phyloP scores from a whole-genome alignment of 2,797 vertebrate genomes.

The Micromesistius poutassou region DNA sequence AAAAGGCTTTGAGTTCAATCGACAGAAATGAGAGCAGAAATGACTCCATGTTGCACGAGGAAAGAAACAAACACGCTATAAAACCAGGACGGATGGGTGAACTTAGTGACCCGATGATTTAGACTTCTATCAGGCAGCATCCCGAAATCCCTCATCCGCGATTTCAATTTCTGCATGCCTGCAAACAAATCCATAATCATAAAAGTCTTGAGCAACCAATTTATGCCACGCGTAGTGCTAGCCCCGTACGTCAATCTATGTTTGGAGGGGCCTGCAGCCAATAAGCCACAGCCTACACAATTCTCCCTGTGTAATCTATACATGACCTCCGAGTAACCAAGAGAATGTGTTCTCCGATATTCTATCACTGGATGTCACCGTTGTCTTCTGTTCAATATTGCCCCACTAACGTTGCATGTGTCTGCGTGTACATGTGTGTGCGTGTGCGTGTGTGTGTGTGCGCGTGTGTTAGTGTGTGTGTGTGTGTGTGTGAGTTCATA shows the following conservation, averaged over 20 bases:
- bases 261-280: slow-evolving; percentile 47
- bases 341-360: slow-evolving; percentile 63
- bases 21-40: slow-evolving; percentile 28
- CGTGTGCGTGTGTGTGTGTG: background rate
- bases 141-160: slow-evolving; percentile 45
- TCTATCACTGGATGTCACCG: slow-evolving; percentile 60
- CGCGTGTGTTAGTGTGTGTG: background rate
- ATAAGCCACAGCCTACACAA: slow-evolving; percentile 51
- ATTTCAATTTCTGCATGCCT: slow-evolving; percentile 52
- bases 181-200: slow-evolving; percentile 61
- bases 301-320: slow-evolving; percentile 63
- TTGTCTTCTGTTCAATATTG: slow-evolving; percentile 33
- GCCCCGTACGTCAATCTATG: slow-evolving; percentile 61
- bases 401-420: slow-evolving; percentile 9
- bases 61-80: background rate
- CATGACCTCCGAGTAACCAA: slow-evolving; percentile 55
- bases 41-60: background rate
- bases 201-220: slow-evolving; percentile 39
- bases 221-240: slow-evolving; percentile 34
- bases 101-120: slow-evolving; percentile 40
- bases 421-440: slow-evolving; percentile 21
- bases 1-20: slow-evolving; percentile 57
- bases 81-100: slow-evolving; percentile 26
- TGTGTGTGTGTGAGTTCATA: slow-evolving; percentile 3
- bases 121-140: slow-evolving; percentile 26